Conservation (phyloP, 2,113 vertebrate species). For the Albula goreensis region DNA sequence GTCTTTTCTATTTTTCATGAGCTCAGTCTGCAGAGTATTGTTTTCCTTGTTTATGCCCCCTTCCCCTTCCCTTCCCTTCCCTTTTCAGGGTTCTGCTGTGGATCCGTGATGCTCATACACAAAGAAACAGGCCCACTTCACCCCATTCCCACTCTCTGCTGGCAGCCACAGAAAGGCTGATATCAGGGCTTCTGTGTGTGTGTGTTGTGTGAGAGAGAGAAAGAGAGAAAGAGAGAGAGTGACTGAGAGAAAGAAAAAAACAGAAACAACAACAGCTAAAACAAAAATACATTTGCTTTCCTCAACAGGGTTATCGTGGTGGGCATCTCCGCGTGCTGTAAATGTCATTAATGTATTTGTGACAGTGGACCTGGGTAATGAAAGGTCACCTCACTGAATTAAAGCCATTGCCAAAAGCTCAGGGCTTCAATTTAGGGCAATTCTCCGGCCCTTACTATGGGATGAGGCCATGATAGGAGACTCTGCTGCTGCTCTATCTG, state of each 20-base stretch:
- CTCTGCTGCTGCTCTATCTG: constrained; percentile 1
- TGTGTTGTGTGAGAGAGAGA: too few species aligned
- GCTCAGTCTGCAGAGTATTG: constrained; percentile 17
- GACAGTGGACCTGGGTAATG: not conserved
- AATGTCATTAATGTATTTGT: constrained; percentile 25
- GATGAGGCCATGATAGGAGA: constrained; percentile 34
- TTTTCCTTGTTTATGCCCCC: not conserved
- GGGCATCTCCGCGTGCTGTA: not conserved
- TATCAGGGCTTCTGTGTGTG: not conserved
- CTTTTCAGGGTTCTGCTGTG: not conserved
- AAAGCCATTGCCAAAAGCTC: constrained; percentile 33
- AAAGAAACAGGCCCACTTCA: not conserved
- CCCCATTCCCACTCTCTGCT: not conserved
- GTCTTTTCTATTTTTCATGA: constrained; percentile 21
- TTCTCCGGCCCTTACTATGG: constrained; percentile 40
- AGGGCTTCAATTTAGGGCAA: constrained; percentile 40
- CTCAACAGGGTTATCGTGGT: constrained; percentile 11
- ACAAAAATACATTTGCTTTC: not conserved
- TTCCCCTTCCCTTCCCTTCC: not conserved
- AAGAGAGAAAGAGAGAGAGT: too few species aligned
- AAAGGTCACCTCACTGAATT: not conserved
- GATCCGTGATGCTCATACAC: not conserved
- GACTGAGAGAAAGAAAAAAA: constrained; percentile 1
- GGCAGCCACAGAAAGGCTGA: not conserved
- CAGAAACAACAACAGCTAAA: not conserved